A percentile compares a stretch with the other conserved stretches of the same genome.
phyloP scores from a whole-genome alignment of 1,140 invertebrate species.

The Ditylenchus dipsaci region DNA sequence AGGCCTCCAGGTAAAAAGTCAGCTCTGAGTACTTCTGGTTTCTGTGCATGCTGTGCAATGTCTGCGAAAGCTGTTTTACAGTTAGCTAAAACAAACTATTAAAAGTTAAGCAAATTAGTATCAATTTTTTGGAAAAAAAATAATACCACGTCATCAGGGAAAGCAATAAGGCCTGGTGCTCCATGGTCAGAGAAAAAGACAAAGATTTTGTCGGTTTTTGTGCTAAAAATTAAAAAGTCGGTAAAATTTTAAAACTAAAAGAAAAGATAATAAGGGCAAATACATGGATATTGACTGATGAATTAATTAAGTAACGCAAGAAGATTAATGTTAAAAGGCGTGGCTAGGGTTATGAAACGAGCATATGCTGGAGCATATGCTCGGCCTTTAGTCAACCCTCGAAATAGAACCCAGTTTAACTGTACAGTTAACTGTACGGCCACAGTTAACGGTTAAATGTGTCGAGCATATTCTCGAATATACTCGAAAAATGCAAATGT shows the following conservation, averaged over 20 bases:
- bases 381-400: no score
- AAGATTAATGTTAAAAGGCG: no score
- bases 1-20: constrained; percentile 68
- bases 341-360: no score
- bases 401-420: no score
- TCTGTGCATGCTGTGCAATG: constrained; percentile 62
- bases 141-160: constrained; percentile 58
- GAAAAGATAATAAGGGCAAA: no score
- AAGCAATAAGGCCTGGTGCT: constrained; percentile 64
- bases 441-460: no score
- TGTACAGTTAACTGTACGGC: no score
- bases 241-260: neutral
- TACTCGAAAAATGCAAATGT: no score
- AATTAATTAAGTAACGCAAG: no score
- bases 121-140: neutral
- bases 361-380: no score
- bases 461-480: no score
- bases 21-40: constrained; percentile 59
- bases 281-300: no score
- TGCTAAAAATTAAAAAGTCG: neutral
- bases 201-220: constrained; percentile 31
- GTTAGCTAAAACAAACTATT: constrained; percentile 59
- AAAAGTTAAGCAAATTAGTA: constrained; percentile 48
- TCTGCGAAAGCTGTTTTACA: constrained; percentile 59
- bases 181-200: constrained; percentile 67